phyloP scores from a whole-genome alignment of 1,140 invertebrate genomes.

The Elysia chlorotica region DNA sequence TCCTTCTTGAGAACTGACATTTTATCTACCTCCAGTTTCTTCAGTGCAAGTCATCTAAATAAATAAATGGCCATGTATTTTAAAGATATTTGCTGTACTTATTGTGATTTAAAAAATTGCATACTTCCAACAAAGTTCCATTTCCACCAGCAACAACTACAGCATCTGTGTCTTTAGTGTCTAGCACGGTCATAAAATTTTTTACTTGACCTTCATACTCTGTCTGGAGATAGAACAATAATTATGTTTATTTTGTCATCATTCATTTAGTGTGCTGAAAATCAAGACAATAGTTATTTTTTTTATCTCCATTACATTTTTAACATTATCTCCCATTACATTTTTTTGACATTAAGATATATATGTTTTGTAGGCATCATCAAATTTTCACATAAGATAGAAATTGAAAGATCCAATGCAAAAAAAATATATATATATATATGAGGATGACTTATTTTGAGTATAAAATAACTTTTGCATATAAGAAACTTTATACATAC shows the following conservation, averaged over 20 bases:
- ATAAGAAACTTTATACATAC: slow-evolving; percentile 34
- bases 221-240: no score
- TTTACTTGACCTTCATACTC: slow-evolving; percentile 86
- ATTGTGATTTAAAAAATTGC: neutral
- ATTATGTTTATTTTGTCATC: no score
- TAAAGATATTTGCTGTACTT: no score
- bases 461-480: neutral
- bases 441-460: neutral
- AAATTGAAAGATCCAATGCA: neutral
- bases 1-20: no score
- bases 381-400: neutral
- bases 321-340: neutral
- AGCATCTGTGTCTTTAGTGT: slow-evolving; percentile 77
- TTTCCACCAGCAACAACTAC: slow-evolving; percentile 92
- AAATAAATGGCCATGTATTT: no score
- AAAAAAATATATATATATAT: neutral
- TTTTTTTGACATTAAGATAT: neutral
- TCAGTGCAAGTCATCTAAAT: no score
- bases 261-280: no score
- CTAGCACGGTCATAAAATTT: slow-evolving; percentile 68
- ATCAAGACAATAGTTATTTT: no score
- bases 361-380: neutral
- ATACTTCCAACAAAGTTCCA: slow-evolving; percentile 87
- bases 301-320: neutral
- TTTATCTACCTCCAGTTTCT: no score